Base-by-base conservation (phyloP, 2,797 vertebrate species). In the Mormyrus proboscirostris region DNA sequence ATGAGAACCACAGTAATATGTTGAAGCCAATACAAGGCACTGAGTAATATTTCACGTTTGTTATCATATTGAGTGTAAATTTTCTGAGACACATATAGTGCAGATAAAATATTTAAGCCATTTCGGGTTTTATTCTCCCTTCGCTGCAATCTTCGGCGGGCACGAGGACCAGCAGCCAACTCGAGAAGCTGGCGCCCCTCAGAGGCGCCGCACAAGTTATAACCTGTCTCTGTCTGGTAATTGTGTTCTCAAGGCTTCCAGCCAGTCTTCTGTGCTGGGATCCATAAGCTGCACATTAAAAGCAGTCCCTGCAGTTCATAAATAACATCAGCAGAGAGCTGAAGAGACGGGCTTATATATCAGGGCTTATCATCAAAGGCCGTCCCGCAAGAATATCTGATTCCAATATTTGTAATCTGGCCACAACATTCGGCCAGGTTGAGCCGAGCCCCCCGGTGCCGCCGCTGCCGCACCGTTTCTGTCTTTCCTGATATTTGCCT, bases 21-120 rank as follows among this genome's bases (percentile, higher is more conserved):
- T 92, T 92, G 94, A 94, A 94, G 94, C 94, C 93, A 69, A 94
- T 95, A 94, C 92, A 92, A 94, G 94, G 93, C 95, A 93, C 93
- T 89, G 91, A 94, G 95, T 95, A 94, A 95, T 96, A 96, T 95
- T 95, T 96, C 94, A 96, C 92, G 90, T 94, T 95, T 95, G 95
- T 95, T 95, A 95, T 96, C 93, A 93, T 95, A 95, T 94, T 90
- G 93, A 93, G 94, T 91, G 93, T 95, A 95, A 95, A 96, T 96
- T 95, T 87, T 59, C 93, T 90, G 91, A 92, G 95, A 95, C 93
- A 65, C 94, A 93, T 94, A 93, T 76, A 88, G 92, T 50, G 90
- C 89, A 92, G 92, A 95, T 95, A 94, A 95, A 95, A 95, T 94
- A 94, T 94, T 95, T 93, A 93, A 93, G 93, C 93, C 91, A 91